Percentiles rank a stretch among this genome's conserved stretches.
Evolutionary conservation across 2,113 vertebrate species (phyloP).

Genomic region (Puma concolor): DNA sequence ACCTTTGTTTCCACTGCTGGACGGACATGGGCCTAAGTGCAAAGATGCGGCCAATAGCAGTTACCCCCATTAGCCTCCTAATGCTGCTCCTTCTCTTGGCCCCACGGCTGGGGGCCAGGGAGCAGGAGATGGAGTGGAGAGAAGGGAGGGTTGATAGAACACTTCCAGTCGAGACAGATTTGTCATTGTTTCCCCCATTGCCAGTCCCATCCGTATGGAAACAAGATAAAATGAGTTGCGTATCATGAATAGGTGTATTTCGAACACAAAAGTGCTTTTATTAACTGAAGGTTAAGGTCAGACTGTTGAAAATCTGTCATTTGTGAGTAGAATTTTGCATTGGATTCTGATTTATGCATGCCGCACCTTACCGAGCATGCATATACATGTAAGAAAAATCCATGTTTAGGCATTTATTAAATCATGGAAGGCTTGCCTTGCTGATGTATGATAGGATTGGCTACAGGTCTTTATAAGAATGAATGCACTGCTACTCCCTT

Average conservation of each 20-base stretch:
- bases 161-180: neutral
- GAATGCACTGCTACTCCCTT: neutral
- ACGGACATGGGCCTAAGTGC: neutral
- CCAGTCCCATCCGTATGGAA: neutral
- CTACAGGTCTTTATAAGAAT: neutral
- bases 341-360: constrained; percentile 26
- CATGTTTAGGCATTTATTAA: neutral
- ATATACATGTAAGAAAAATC: neutral
- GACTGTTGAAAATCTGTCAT: constrained; percentile 45
- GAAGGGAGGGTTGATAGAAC: neutral
- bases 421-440: neutral
- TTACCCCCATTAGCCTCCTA: fast-evolving
- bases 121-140: neutral
- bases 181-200: neutral
- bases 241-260: neutral
- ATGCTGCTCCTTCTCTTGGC: neutral
- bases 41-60: neutral
- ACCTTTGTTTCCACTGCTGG: neutral
- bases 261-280: constrained; percentile 40
- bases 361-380: neutral
- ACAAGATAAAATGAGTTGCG: neutral
- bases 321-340: constrained; percentile 8
- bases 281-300: constrained; percentile 29
- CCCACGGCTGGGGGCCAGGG: neutral
- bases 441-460: neutral